These are phyloP conservation scores for Pseudococcus viburni DNA, from an alignment of 2,888 invertebrate species.

Conservation along the genomic window DNA sequence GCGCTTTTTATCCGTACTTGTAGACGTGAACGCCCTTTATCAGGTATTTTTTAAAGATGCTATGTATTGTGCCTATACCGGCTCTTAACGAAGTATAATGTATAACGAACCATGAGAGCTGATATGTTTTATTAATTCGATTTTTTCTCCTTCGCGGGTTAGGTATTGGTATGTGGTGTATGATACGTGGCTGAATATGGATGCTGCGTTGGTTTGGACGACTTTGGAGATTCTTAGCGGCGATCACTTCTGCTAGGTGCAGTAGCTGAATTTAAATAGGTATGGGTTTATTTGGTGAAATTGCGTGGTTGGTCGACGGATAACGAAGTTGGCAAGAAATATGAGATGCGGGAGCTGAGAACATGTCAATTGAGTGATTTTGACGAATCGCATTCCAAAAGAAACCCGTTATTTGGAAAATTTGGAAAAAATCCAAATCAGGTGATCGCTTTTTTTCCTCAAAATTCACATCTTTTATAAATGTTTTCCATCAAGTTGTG, in stretches of 20 bases:
- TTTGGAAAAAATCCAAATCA: no score
- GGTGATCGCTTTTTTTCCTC: no score
- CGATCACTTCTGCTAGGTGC: not conserved
- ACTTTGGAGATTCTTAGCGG: not conserved
- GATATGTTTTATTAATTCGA: slow-evolving; percentile 33
- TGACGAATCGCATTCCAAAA: no score
- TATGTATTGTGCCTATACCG: not conserved
- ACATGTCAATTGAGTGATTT: no score
- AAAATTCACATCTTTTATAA: no score
- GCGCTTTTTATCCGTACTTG: slow-evolving; percentile 43
- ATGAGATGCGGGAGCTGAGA: not conserved
- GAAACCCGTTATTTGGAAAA: no score
- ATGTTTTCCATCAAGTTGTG: no score
- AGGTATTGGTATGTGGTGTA: not conserved
- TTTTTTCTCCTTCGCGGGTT: not conserved
- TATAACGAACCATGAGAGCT: not conserved
- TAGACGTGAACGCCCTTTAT: slow-evolving; percentile 51
- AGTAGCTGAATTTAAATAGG: not conserved
- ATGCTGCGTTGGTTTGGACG: not conserved
- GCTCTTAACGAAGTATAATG: not conserved
- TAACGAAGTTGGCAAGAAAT: not conserved
- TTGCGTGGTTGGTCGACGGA: not conserved
- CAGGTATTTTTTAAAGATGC: not conserved
- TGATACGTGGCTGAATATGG: not conserved
- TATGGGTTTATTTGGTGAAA: not conserved